Evolutionary conservation across 2,797 vertebrate species (phyloP).

Genomic region (Enteromius treurensis): DNA sequence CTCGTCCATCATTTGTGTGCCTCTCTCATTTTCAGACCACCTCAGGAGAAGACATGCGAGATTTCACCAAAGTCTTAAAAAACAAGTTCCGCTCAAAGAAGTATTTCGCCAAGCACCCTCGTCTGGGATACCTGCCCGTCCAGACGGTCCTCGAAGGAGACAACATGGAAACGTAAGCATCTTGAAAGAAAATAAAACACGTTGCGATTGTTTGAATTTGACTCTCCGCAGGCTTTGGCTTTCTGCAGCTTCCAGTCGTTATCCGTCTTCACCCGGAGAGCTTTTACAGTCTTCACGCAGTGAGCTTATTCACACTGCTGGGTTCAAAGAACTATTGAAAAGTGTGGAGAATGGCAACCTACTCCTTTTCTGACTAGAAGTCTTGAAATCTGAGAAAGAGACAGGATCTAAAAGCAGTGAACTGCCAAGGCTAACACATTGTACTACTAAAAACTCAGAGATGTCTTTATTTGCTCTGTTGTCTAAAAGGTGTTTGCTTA

Average conservation of each 20-base stretch:
- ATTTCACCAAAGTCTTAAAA: conserved; percentile 98
- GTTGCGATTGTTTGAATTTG: background rate
- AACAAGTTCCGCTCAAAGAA: conserved; percentile 99
- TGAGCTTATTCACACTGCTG: background rate
- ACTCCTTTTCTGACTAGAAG: background rate
- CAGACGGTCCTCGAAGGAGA: conserved; percentile 97
- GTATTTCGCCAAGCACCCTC: conserved; percentile 95
- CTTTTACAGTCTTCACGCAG: background rate
- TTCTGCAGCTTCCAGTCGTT: background rate
- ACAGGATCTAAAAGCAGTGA: background rate
- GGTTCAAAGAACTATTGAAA: background rate
- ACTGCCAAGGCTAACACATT: background rate
- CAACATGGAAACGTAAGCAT: conserved; percentile 95
- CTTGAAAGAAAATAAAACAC: background rate
- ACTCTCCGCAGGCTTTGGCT: background rate
- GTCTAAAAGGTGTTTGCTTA: background rate
- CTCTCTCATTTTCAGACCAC: conserved; percentile 81
- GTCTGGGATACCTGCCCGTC: conserved; percentile 94
- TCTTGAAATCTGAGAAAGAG: background rate
- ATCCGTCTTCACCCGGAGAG: background rate
- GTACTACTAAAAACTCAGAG: background rate
- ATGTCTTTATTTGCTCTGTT: background rate
- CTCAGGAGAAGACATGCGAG: conserved; percentile 96
- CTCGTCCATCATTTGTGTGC: background rate
- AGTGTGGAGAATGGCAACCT: background rate